phyloP scores from a whole-genome alignment of 2,797 vertebrate genomes.

The Chiloscyllium punctatum region DNA sequence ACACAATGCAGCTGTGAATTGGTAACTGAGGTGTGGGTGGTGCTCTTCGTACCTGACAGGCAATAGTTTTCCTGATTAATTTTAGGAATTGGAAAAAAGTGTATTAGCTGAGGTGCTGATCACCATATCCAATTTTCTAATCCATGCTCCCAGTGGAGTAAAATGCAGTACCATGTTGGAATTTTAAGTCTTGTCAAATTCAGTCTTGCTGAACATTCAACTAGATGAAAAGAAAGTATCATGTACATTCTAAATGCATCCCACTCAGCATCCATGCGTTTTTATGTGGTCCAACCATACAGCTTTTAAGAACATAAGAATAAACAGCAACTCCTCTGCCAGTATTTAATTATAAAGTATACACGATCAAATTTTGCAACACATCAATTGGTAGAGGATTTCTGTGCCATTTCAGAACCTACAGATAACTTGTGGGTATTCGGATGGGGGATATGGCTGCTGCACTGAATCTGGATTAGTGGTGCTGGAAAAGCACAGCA shows the following conservation, averaged over 20 bases:
- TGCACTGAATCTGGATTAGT: too few relatives aligned
- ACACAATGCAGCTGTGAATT: not conserved
- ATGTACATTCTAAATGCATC: not conserved
- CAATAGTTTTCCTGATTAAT: not conserved
- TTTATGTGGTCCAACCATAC: not conserved
- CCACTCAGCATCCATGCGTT: not conserved
- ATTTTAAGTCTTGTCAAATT: not conserved
- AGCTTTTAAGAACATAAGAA: not conserved
- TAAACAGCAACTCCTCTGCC: not conserved
- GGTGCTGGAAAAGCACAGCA: too few relatives aligned
- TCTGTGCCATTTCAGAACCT: not conserved
- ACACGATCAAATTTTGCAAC: not conserved
- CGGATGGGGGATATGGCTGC: not conserved
- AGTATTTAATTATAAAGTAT: not conserved
- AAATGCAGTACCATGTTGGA: not conserved
- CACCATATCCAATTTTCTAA: not conserved
- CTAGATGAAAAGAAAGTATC: not conserved
- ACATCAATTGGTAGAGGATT: not conserved
- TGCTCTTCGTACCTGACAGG: not conserved
- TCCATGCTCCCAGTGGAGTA: not conserved
- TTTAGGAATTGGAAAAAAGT: not conserved
- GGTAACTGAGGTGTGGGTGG: not conserved
- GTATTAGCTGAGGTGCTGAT: not conserved
- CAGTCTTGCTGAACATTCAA: not conserved
- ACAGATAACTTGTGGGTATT: not conserved